Evolutionary conservation across 2,113 vertebrate species (phyloP).

Genomic region (Gallinago paraguaiae): DNA sequence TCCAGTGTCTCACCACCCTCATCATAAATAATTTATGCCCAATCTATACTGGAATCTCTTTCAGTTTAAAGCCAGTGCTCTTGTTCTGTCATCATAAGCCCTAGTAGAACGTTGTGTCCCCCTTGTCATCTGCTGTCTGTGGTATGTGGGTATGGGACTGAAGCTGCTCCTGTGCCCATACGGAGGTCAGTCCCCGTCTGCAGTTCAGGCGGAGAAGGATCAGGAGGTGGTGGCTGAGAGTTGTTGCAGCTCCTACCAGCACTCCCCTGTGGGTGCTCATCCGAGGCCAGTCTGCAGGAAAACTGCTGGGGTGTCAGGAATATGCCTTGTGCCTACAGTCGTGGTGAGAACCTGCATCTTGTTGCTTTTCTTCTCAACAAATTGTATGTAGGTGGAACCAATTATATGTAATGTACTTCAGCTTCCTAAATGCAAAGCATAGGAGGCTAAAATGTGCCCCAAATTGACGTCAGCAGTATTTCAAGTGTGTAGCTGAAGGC

Average conservation of each 20-base stretch:
- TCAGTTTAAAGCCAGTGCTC: background rate
- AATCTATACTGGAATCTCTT: background rate
- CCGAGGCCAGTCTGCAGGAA: background rate
- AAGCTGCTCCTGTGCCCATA: background rate
- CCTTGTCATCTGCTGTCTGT: background rate
- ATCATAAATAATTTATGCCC: background rate
- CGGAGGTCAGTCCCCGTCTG: background rate
- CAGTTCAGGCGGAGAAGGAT: background rate
- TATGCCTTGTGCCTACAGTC: background rate
- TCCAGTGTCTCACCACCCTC: background rate
- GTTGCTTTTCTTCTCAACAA: slow-evolving; percentile 40
- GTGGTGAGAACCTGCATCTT: slow-evolving; percentile 18
- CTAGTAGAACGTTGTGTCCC: background rate
- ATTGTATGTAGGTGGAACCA: slow-evolving; percentile 58
- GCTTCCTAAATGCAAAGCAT: slow-evolving; percentile 55
- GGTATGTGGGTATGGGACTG: background rate
- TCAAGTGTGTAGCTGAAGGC: slow-evolving; percentile 18
- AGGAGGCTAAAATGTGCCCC: slow-evolving; percentile 41
- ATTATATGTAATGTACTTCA: slow-evolving; percentile 52
- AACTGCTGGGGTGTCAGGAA: background rate
- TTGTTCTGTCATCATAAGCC: background rate
- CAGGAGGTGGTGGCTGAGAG: background rate
- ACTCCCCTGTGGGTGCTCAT: rapidly evolving
- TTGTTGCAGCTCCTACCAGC: background rate
- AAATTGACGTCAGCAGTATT: slow-evolving; percentile 46